Conservation (phyloP, 2,113 vertebrate species). For the Elephas maximus region DNA sequence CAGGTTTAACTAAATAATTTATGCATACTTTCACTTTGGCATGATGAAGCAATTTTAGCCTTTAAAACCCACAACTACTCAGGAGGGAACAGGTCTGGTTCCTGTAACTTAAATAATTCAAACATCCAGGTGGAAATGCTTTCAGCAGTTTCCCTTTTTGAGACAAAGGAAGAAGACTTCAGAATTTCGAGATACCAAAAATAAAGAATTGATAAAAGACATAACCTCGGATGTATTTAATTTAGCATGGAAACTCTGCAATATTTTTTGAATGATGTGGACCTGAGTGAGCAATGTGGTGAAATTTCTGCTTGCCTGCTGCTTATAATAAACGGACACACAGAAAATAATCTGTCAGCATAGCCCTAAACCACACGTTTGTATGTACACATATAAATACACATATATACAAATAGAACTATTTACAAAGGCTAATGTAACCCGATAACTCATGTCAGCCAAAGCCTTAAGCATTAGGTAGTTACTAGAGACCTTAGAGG, state of each 20-base stretch:
- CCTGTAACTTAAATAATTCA: conserved; percentile 98
- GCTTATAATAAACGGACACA: conserved; percentile 79
- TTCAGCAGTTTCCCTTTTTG: conserved; percentile 89
- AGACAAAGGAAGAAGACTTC: conserved; percentile 91
- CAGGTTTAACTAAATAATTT: conserved; percentile 98
- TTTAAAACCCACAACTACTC: conserved; percentile 95
- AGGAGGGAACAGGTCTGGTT: conserved; percentile 94
- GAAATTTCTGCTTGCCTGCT: conserved; percentile 72
- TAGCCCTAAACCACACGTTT: neutral
- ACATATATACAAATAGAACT: conserved; percentile 32
- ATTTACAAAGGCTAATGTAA: conserved; percentile 74
- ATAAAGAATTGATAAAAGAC: conserved; percentile 85
- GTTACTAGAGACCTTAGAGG: conserved; percentile 82
- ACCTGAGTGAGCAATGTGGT: conserved; percentile 57
- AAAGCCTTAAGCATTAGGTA: conserved; percentile 84
- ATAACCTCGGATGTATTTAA: conserved; percentile 77
- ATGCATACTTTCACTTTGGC: conserved; percentile 97
- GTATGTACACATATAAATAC: neutral
- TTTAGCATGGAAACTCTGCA: conserved; percentile 80
- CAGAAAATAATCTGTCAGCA: conserved; percentile 34
- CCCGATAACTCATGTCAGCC: conserved; percentile 74
- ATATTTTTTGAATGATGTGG: conserved; percentile 77
- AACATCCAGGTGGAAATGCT: conserved; percentile 96
- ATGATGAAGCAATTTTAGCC: conserved; percentile 99
- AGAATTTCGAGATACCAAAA: conserved; percentile 83